Base-by-base conservation (phyloP, 1,140 invertebrate genomes). In the Achatina immaculata region DNA sequence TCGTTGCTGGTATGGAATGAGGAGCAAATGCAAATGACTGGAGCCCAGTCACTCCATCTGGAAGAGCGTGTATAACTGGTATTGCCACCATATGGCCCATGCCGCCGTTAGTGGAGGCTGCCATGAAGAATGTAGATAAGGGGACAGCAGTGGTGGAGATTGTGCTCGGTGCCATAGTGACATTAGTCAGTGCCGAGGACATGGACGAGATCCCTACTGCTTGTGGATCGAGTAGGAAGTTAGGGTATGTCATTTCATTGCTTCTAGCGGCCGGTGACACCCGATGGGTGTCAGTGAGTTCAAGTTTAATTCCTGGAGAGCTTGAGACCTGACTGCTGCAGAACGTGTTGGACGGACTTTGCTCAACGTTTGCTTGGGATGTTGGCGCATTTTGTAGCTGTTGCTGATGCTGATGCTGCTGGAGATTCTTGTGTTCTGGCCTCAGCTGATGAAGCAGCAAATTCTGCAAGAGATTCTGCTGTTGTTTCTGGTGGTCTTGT, bases 31-130 rank as follows among this genome's bases (percentile, higher is more conserved):
- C 58, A 76, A 68, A 68, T 11, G 55, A 43, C 43, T 75, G 71
- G 11, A 73, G 48, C 2, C 66, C 43, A 4, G 76, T 62, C 4
- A 77, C 24, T 9, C 65, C 65, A 14, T 81, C 73, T 3, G 80
- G 72, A 31, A 79, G 77, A 0, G 75, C 55, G n/a, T 81, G 82
- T 0, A 83, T 68, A 14, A 83, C 11, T 0, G 82, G 82, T 40
- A 83, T 79, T n/a, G 82, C 82, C 0, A 83, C 80, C 48, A 83
- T 34, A 31, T 66, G 43, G 3, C 42, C 34, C 0, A 80, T 45
- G 6, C 65, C 78, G 7, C 51, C 42, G 42, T 45, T 55, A 1
- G 77, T 58, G 34, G 81, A 38, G 24, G 72, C 48, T 4, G 78
- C 36, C 69, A 83, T 75, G 42, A 83, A 78, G 11, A 74, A 75